phyloP scores from a whole-genome alignment of 2,888 invertebrate species.

The Caenorhabditis becei region DNA sequence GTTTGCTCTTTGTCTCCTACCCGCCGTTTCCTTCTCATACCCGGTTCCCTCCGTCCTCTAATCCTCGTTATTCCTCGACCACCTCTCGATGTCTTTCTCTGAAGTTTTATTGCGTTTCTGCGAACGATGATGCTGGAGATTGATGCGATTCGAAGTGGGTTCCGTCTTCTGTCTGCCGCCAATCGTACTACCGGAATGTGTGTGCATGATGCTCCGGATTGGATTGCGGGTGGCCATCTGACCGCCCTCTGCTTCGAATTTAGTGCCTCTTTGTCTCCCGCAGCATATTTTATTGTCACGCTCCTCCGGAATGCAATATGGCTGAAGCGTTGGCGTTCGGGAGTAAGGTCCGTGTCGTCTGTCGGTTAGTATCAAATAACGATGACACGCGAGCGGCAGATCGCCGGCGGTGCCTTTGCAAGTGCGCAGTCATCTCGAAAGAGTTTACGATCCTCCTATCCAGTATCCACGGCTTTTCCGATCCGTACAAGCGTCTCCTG shows the following conservation, averaged over 20 bases:
- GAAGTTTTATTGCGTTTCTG: slow-evolving; percentile 30
- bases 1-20: background rate
- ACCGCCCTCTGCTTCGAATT: slow-evolving; percentile 30
- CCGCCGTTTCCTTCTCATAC: background rate
- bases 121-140: slow-evolving; percentile 29
- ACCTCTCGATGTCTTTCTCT: slow-evolving; percentile 34
- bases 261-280: slow-evolving; percentile 40
- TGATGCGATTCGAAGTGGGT: slow-evolving; percentile 31
- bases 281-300: slow-evolving; percentile 52
- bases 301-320: slow-evolving; percentile 54
- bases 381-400: slow-evolving; percentile 9
- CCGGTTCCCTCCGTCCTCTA: background rate
- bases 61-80: slow-evolving; percentile 2
- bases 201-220: slow-evolving; percentile 22
- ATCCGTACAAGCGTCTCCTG: background rate
- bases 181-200: slow-evolving; percentile 19
- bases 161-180: background rate
- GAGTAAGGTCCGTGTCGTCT: slow-evolving; percentile 8
- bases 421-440: slow-evolving; percentile 3
- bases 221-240: slow-evolving; percentile 23
- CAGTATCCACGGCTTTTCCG: background rate
- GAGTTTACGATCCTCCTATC: slow-evolving; percentile 23
- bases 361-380: slow-evolving; percentile 42
- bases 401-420: slow-evolving; percentile 28
- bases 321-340: slow-evolving; percentile 14